phyloP scores from a whole-genome alignment of 2,888 invertebrate species.

The Megamerina dolium region DNA sequence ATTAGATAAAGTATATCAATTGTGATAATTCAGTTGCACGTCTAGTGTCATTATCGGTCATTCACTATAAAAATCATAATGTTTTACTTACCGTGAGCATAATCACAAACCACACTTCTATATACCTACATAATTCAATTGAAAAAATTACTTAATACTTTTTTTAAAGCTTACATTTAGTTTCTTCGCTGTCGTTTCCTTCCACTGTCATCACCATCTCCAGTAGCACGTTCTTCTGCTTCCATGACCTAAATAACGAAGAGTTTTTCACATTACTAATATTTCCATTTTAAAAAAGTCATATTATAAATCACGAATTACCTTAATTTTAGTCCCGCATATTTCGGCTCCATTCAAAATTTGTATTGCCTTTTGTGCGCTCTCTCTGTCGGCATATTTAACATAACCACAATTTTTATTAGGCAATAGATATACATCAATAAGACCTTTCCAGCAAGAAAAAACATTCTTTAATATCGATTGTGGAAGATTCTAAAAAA shows the following conservation, averaged over 20 bases:
- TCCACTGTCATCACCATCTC: constrained; percentile 41
- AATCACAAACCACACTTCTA: background rate
- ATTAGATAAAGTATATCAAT: background rate
- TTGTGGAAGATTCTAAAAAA: constrained; percentile 61
- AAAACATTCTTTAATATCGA: constrained; percentile 80
- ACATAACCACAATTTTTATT: constrained; percentile 92
- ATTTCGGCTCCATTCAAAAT: constrained; percentile 80
- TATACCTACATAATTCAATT: background rate
- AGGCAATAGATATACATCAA: constrained; percentile 82
- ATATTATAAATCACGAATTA: constrained; percentile 16
- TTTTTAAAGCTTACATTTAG: constrained; percentile 33
- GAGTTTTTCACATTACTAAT: background rate
- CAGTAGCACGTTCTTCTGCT: constrained; percentile 64
- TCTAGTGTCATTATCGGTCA: too few relatives aligned
- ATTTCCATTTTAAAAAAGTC: background rate
- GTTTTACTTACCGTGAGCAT: too few relatives aligned
- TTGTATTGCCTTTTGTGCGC: constrained; percentile 56
- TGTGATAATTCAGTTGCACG: background rate
- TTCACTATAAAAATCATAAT: too few relatives aligned
- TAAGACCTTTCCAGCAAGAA: constrained; percentile 82
- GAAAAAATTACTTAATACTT: background rate
- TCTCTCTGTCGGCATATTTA: constrained; percentile 68
- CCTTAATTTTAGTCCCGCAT: constrained; percentile 69
- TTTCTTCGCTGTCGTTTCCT: constrained; percentile 44
- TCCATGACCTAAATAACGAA: constrained; percentile 62